Conservation (phyloP, 2,113 vertebrate species). For the Mastomys coucha region DNA sequence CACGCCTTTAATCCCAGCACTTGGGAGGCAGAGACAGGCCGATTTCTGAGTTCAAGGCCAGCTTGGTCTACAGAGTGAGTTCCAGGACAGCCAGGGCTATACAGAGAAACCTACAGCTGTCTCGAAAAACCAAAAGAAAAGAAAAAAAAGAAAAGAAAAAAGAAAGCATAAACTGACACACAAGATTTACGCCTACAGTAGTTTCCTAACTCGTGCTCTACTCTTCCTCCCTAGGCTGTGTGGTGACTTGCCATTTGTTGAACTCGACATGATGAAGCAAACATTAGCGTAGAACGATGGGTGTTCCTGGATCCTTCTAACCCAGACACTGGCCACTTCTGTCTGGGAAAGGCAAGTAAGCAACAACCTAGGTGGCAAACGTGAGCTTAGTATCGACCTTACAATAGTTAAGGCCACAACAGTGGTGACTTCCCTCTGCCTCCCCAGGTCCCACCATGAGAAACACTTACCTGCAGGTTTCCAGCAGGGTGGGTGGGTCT, state of each 20-base stretch:
- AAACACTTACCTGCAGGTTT: conserved; percentile 94
- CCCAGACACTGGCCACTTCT: conserved; percentile 92
- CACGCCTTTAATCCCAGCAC: no score
- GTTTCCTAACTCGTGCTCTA: background rate
- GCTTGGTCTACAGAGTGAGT: no score
- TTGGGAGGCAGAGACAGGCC: no score
- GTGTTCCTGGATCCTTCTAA: conserved; percentile 92
- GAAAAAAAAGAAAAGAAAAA: no score
- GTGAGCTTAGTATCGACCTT: conserved; percentile 4
- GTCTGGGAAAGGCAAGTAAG: conserved; percentile 95
- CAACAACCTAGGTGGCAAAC: conserved; percentile 90
- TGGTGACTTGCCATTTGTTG: conserved; percentile 92
- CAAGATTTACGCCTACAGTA: no score
- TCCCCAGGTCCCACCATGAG: background rate
- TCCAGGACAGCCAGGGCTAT: no score
- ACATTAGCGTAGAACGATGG: conserved; percentile 89
- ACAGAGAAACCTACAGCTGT: no score
- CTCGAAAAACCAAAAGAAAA: no score
- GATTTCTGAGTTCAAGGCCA: no score
- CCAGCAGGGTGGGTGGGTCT: conserved; percentile 96
- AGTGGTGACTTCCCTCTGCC: background rate
- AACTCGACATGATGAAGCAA: conserved; percentile 98
- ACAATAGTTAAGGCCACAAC: background rate
- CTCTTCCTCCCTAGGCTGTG: background rate
- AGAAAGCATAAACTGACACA: background rate